Evolutionary conservation across 1,140 invertebrate species (phyloP), one percentile per base, ranked within the genome.

Genomic region (Spodoptera litura): DNA sequence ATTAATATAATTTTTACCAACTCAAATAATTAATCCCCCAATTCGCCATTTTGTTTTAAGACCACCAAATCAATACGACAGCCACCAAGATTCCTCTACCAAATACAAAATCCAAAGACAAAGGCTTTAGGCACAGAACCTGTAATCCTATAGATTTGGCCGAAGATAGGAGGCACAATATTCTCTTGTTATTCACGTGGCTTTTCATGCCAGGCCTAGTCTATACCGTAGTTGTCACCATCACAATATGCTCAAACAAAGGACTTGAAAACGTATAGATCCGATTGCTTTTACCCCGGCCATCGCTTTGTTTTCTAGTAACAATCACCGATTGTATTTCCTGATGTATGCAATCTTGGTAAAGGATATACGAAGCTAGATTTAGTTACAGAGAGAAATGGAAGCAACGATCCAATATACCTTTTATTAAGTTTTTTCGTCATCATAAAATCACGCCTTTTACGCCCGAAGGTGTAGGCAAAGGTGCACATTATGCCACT

Each of bases 231-330:
- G 62, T 66, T 66, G 62, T 66, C 38, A 49, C n/a, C 62, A 38
- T 49, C 62, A 66, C 62, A 66, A 66, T 66, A 66, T 51, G 38
- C 3, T 20, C 38, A 49, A 38, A 66, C 62, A 66, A 66, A 66
- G 62, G 62, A 20, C n/a, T 15, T 66, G 62, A 66, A 15, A 38
- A 49, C 38, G 15, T 66, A 49, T 66, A 66, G 62, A 49, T 66
- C 38, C 62, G 62, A 66, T 49, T 66, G 62, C 62, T 10, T 66
- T 66, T 25, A 66, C 62, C 5, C 25, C 62, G 62, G 38, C 51
- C 49, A 66, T 66, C 15, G 38, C 62, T 66, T 66, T 66, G 62
- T 66, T 66, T 66, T 66, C 38, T 66, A 44, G 62, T 66, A 66
- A 66, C 62, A 66, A 49, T 66, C 15, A 66, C 35, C 62, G 15